These are phyloP conservation scores for Hirtodrosophila cameraria DNA, from an alignment of 2,888 invertebrate genomes.

Conservation along the genomic window DNA sequence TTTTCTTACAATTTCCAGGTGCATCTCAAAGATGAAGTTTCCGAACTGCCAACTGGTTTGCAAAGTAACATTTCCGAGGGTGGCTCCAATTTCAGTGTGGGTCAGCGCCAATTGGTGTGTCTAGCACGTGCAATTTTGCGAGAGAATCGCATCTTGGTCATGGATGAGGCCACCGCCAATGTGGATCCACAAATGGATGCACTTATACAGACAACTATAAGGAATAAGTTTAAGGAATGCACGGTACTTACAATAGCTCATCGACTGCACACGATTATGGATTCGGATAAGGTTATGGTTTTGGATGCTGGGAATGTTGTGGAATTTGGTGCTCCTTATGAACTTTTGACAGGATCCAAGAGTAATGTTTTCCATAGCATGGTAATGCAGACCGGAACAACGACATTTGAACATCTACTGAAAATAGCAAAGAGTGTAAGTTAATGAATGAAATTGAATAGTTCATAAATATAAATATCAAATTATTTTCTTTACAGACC, in stretches of 20 bases:
- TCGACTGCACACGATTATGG: constrained; percentile 92
- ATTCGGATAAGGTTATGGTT: constrained; percentile 87
- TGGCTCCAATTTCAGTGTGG: constrained; percentile 94
- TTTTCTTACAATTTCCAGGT: constrained; percentile 61
- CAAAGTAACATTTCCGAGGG: constrained; percentile 90
- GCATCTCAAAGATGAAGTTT: constrained; percentile 88
- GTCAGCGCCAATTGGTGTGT: constrained; percentile 95
- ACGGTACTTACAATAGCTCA: constrained; percentile 96
- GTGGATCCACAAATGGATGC: constrained; percentile 95
- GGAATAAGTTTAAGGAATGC: constrained; percentile 90
- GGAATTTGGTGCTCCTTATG: constrained; percentile 89
- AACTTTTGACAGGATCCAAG: constrained; percentile 85
- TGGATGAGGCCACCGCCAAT: constrained; percentile 97
- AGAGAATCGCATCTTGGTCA: constrained; percentile 92
- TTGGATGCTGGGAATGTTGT: constrained; percentile 88
- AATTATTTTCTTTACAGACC: constrained; percentile 9
- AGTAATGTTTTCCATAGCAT: constrained; percentile 85
- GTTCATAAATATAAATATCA: background rate
- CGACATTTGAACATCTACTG: constrained; percentile 87
- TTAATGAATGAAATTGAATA: background rate
- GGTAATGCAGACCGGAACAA: constrained; percentile 87
- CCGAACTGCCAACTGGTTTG: constrained; percentile 88
- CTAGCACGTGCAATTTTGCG: constrained; percentile 95
- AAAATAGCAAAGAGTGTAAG: constrained; percentile 86
- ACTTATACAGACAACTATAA: constrained; percentile 92